phyloP scores from a whole-genome alignment of 1,140 invertebrate genomes.

The Trachymyrmex septentrionalis region DNA sequence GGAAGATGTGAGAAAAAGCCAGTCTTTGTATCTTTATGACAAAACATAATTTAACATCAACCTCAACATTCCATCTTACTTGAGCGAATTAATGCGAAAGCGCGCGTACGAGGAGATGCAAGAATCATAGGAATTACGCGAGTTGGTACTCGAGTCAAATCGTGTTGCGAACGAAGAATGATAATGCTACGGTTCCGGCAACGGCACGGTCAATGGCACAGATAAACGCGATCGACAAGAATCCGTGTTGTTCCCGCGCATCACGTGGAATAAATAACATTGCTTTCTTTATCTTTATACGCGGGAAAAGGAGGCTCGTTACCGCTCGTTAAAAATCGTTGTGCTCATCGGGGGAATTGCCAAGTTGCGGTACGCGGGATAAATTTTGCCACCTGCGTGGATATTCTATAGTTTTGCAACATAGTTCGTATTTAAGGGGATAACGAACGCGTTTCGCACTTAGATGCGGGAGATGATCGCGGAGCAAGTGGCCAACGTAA shows the following conservation, averaged over 20 bases:
- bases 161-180: slow-evolving; percentile 24
- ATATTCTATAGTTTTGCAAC: slow-evolving; percentile 4
- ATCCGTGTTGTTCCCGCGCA: slow-evolving; percentile 36
- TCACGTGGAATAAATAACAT: slow-evolving; percentile 65
- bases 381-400: slow-evolving; percentile 44
- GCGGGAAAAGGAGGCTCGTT: slow-evolving; percentile 42
- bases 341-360: slow-evolving; percentile 5
- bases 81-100: slow-evolving; percentile 70
- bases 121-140: slow-evolving; percentile 65
- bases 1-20: neutral
- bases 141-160: slow-evolving; percentile 59
- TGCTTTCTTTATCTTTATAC: slow-evolving; percentile 53
- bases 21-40: slow-evolving; percentile 33
- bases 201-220: slow-evolving; percentile 46
- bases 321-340: slow-evolving; percentile 71
- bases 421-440: slow-evolving; percentile 37
- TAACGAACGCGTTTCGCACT: slow-evolving; percentile 50
- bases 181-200: slow-evolving; percentile 55
- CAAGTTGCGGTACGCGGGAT: slow-evolving; percentile 18
- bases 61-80: slow-evolving; percentile 52
- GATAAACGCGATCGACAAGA: slow-evolving; percentile 70
- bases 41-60: slow-evolving; percentile 44
- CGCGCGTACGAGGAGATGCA: slow-evolving; percentile 32
- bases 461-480: slow-evolving; percentile 49
- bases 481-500: slow-evolving; percentile 42